phyloP scores from a whole-genome alignment of 2,888 invertebrate genomes.

The Plutella xylostella region DNA sequence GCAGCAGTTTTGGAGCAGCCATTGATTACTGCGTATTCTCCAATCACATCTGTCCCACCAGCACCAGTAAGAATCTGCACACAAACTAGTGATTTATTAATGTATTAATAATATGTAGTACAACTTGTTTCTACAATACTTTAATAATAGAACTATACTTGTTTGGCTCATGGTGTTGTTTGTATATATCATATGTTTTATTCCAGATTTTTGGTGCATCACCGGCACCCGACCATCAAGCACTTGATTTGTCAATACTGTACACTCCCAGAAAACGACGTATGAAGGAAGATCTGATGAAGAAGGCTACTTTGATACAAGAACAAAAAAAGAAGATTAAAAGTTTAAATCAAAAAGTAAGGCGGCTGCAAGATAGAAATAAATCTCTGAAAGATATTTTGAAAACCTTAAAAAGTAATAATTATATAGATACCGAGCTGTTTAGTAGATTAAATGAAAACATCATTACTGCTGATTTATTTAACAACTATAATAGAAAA shows the following conservation, averaged over 20 bases:
- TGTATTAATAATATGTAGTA: not conserved
- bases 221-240: not conserved
- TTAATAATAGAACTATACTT: not conserved
- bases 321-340: slow-evolving; percentile 5
- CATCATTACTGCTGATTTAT: slow-evolving; percentile 2
- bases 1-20: too few relatives aligned
- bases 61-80: too few relatives aligned
- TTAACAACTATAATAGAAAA: slow-evolving; percentile 1
- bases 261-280: not conserved
- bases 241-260: not conserved
- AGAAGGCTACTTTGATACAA: not conserved
- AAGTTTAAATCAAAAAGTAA: slow-evolving; percentile 16
- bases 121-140: too few relatives aligned
- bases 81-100: not conserved
- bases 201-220: not conserved
- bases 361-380: slow-evolving; percentile 12
- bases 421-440: not conserved
- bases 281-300: not conserved
- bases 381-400: slow-evolving; percentile 13
- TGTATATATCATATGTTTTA: not conserved
- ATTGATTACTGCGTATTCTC: too few relatives aligned
- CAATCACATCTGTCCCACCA: too few relatives aligned
- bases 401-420: slow-evolving; percentile 2
- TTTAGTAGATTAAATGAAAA: not conserved
- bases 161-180: not conserved